Evolutionary conservation across 1,140 invertebrate genomes (phyloP), one percentile per base, ranked within the genome.

Genomic region (Muscidifurax raptorellus): DNA sequence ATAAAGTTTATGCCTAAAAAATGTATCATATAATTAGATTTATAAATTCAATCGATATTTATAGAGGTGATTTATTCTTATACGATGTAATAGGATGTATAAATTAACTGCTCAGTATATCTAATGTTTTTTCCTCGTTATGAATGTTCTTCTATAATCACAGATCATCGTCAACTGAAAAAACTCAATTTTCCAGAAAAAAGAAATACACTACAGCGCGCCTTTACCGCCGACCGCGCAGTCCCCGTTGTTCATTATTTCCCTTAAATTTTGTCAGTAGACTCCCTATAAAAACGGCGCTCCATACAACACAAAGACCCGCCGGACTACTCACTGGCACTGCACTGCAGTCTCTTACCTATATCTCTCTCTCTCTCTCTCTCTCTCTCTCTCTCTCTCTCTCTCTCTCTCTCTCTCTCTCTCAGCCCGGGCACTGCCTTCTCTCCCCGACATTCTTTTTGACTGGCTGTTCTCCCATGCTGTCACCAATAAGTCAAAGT

Each of bases 401-500:
- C 40, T 86, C 44, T 79, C 86, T 44, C 15, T 47, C 44, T 47
- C 7, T 47, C 44, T 47, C 13, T 69, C 66, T 72, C 27, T 71
- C 82, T 86, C 80, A 27, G 40, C 64, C 18, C 52, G 13, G 15
- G 15, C 13, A 59, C 52, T 59, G 52, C 52, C 52, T 71, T 78
- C 81, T 80, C 77, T 52, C 72, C 59, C 85, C 71, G 32, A 80
- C 64, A 64, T 77, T 83, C 79, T 86, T 88, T 83, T 87, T 85
- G 75, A 75, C 81, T 84, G 76, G 66, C 81, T 84, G 59, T 83
- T 86, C 85, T 86, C 87, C 86, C 64, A 86, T 86, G 87, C 90
- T 92, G 92, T 92, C 91, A 91, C 92, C 91, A 90, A 92, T 92
- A 92, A 93, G 92, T 92, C 92, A 93, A 92, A 93, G 89, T 92